Conservation (phyloP, 2,797 vertebrate genomes). For the Hypotaenidia philippensis region DNA sequence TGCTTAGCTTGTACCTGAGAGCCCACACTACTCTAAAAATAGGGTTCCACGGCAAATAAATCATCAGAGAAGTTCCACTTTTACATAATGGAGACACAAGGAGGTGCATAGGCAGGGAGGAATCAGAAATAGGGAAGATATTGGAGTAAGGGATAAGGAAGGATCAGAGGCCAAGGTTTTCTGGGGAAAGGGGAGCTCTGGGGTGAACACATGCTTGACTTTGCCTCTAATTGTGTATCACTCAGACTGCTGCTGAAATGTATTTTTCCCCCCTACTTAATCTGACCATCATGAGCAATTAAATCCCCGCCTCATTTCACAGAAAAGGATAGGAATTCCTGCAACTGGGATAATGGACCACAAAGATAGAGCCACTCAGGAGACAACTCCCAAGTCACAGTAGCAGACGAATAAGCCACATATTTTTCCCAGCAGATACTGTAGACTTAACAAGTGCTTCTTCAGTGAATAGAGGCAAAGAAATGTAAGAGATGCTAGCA, state of each 20-base stretch:
- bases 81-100: background rate
- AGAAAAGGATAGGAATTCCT: background rate
- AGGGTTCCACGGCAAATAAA: background rate
- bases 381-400: background rate
- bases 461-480: background rate
- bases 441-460: background rate
- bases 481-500: background rate
- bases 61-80: background rate
- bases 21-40: constrained; percentile 24
- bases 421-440: background rate
- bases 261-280: background rate
- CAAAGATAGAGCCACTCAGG: background rate
- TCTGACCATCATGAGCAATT: background rate
- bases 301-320: background rate
- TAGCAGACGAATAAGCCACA: background rate
- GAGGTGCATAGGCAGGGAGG: background rate
- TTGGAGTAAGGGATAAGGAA: background rate
- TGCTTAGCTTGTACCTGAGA: background rate
- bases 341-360: background rate
- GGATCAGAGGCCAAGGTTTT: background rate
- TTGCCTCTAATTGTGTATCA: background rate
- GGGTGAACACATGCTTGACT: background rate
- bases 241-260: background rate
- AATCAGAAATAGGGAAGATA: background rate
- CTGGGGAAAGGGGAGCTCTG: background rate